Conservation (phyloP, 2,888 invertebrate species). For the Heliconius charithonia region DNA sequence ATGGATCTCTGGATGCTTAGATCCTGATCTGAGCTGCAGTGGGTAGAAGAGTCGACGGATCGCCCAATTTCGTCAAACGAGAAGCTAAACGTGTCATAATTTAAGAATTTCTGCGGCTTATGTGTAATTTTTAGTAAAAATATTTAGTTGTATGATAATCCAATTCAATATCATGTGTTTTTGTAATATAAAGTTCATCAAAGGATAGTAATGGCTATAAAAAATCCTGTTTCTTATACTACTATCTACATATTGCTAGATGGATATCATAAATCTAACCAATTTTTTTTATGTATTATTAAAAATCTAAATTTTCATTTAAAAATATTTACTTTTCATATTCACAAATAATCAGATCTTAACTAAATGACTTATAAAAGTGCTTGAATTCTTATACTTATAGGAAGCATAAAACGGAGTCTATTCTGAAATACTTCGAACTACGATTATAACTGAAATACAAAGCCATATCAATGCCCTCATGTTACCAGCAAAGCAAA, state of each 20-base stretch:
- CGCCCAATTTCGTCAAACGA: background rate
- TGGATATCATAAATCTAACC: too few relatives aligned
- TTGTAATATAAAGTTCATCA: background rate
- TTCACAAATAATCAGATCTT: too few relatives aligned
- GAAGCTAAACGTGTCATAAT: background rate
- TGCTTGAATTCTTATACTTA: background rate
- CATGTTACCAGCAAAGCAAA: constrained; percentile 70
- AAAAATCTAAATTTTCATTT: too few relatives aligned
- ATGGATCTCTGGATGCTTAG: background rate
- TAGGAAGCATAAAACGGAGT: background rate
- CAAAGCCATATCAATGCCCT: constrained; percentile 53
- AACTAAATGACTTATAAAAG: background rate
- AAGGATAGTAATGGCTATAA: background rate
- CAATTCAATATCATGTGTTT: too few relatives aligned
- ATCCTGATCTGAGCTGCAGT: background rate
- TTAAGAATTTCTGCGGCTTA: background rate
- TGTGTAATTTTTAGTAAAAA: background rate
- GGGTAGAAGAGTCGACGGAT: background rate
- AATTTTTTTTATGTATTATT: too few relatives aligned
- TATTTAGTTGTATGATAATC: background rate
- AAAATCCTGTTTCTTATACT: background rate
- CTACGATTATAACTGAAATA: constrained; percentile 21
- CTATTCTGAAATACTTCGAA: background rate
- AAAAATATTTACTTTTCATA: too few relatives aligned
- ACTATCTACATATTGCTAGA: background rate